Percentiles rank a stretch among this genome's conserved stretches.
These are phyloP conservation scores for Whitmania pigra DNA, from an alignment of 1,140 invertebrate genomes.

Conservation along the genomic window DNA sequence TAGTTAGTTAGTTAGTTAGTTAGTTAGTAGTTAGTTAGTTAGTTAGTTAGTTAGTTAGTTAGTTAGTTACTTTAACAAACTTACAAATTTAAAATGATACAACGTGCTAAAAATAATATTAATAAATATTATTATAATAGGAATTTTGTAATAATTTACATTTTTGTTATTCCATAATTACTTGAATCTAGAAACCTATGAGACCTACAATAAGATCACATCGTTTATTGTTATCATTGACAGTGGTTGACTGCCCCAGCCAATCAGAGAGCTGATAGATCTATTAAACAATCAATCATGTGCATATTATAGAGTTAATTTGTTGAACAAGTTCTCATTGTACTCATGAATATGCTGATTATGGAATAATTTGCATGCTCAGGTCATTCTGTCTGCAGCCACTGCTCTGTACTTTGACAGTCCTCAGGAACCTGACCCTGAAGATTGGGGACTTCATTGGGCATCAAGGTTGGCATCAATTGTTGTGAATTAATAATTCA, in stretches of 20 bases:
- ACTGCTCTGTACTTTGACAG: conserved; percentile 38
- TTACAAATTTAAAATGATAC: no score
- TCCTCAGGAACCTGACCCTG: conserved; percentile 35
- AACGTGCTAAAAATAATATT: no score
- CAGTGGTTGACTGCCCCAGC: background rate
- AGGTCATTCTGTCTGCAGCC: conserved; percentile 33
- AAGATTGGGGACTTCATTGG: conserved; percentile 36
- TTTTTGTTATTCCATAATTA: no score
- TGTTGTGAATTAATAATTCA: background rate
- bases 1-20: no score
- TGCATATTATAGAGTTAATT: background rate
- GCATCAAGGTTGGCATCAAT: conserved; percentile 26
- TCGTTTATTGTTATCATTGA: background rate
- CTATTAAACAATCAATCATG: background rate
- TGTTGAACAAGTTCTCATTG: no score
- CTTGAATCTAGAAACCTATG: no score
- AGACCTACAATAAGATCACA: no score
- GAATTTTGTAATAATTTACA: no score
- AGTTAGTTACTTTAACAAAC: no score
- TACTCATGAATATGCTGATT: background rate
- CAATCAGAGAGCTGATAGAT: background rate
- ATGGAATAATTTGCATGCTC: conserved; percentile 6
- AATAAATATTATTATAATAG: no score
- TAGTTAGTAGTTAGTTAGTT: no score
- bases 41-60: no score